These are phyloP conservation scores for Macrophya alboannulata DNA, from an alignment of 2,888 invertebrate genomes.

Conservation along the genomic window DNA sequence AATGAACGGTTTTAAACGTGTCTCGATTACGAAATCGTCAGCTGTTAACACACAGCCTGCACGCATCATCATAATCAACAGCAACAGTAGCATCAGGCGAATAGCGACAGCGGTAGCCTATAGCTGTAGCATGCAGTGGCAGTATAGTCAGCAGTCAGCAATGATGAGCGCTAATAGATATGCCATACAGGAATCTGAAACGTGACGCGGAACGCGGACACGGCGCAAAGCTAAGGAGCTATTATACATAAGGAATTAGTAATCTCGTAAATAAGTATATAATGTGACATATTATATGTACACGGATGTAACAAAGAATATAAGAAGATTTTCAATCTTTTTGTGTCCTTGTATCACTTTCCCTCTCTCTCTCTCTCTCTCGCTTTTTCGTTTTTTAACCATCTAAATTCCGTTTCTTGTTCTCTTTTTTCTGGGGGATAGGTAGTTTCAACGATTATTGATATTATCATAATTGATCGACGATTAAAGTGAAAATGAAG, in stretches of 20 bases:
- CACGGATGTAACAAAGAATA: background rate
- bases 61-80: background rate
- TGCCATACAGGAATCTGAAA: background rate
- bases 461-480: no score
- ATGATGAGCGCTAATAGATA: background rate
- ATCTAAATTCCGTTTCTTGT: no score
- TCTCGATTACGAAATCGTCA: constrained; percentile 37
- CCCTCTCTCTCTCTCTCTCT: background rate
- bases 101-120: background rate
- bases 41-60: background rate
- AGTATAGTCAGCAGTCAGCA: background rate
- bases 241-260: background rate
- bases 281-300: no score
- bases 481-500: no score
- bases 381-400: background rate
- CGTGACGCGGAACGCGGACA: background rate
- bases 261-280: background rate
- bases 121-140: no score
- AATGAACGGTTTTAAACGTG: constrained; percentile 23
- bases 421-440: no score
- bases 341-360: background rate
- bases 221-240: background rate
- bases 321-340: no score
- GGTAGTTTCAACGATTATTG: no score
- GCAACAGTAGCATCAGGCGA: background rate